A percentile compares a stretch with the other conserved stretches of the same genome.
Conservation (phyloP, 2,888 invertebrate genomes). For the Tenthredo notha region DNA sequence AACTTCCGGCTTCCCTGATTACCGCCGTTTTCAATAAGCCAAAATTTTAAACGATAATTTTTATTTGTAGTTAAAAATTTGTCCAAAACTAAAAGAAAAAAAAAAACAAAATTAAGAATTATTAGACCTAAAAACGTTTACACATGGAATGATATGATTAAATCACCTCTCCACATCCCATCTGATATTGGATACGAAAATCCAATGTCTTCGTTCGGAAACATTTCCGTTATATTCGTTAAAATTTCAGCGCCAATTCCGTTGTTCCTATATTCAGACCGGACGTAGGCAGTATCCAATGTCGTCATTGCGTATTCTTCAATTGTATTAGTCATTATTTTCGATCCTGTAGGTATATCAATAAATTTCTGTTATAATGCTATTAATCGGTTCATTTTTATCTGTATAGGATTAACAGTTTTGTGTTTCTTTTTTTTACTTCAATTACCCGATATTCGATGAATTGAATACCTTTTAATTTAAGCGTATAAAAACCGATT, state of each 20-base stretch:
- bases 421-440: background rate
- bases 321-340: slow-evolving; percentile 64
- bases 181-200: slow-evolving; percentile 76
- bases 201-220: slow-evolving; percentile 73
- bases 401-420: background rate
- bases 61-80: slow-evolving; percentile 71
- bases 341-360: slow-evolving; percentile 66
- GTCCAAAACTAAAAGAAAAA: slow-evolving; percentile 72
- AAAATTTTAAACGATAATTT: slow-evolving; percentile 71
- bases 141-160: too few species aligned
- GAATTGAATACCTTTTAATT: slow-evolving; percentile 71
- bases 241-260: slow-evolving; percentile 73
- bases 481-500: slow-evolving; percentile 75
- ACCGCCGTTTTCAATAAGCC: slow-evolving; percentile 75
- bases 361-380: background rate
- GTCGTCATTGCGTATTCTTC: slow-evolving; percentile 73
- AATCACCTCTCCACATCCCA: slow-evolving; percentile 74
- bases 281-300: slow-evolving; percentile 76
- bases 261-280: slow-evolving; percentile 68
- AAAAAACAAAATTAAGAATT: slow-evolving; percentile 55
- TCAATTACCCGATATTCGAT: background rate
- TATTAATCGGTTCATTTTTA: background rate
- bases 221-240: slow-evolving; percentile 67
- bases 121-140: too few species aligned
- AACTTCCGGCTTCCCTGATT: slow-evolving; percentile 71